These are phyloP conservation scores for Calliphora vicina DNA, from an alignment of 1,140 invertebrate genomes.

Conservation along the genomic window DNA sequence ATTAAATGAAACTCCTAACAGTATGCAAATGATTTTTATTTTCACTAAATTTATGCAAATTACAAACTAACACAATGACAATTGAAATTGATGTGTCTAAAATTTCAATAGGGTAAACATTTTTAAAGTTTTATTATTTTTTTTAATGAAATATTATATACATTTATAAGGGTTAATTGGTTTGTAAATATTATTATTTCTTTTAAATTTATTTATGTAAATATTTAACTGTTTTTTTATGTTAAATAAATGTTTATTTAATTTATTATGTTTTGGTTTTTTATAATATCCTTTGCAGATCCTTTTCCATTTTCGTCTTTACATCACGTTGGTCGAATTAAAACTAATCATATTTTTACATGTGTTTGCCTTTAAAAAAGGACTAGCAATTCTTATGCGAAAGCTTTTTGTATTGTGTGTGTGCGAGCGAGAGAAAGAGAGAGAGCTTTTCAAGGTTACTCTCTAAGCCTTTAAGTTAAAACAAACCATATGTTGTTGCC, in stretches of 20 bases:
- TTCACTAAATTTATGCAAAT: neutral
- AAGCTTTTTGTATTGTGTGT: neutral
- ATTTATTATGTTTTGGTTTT: neutral
- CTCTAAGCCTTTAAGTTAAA: neutral
- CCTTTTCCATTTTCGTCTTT: neutral
- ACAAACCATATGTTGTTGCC: neutral
- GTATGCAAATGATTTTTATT: neutral
- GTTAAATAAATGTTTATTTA: neutral
- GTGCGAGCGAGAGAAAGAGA: neutral
- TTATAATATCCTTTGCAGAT: neutral
- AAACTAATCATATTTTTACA: neutral
- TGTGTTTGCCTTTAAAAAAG: neutral
- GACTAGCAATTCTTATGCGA: neutral
- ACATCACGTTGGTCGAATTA: neutral
- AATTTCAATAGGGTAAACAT: neutral
- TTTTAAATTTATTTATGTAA: neutral
- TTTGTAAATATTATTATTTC: neutral
- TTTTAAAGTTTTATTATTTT: neutral
- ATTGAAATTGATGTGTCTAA: neutral
- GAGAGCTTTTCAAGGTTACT: conserved; percentile 6
- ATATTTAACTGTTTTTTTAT: neutral
- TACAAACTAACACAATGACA: neutral
- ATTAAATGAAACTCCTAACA: neutral
- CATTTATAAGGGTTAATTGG: too few relatives aligned
- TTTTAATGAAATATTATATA: too few relatives aligned